Evolutionary conservation across 2,113 vertebrate species (phyloP), one percentile per base, ranked within the genome.

Genomic region (Lonchura striata): DNA sequence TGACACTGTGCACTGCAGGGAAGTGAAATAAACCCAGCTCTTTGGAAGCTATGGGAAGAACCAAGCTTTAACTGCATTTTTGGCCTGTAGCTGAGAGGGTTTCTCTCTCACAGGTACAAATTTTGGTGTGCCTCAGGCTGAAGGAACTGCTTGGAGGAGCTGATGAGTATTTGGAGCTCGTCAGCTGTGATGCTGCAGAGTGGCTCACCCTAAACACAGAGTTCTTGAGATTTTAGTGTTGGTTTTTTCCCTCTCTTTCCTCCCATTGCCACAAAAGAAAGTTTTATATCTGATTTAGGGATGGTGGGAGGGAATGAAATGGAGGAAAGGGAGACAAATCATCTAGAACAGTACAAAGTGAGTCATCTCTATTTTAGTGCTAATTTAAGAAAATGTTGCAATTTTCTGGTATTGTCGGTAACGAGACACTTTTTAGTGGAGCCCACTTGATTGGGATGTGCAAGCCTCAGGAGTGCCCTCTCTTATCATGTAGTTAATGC

Each of bases 381-480:
- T 89, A 30, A 71, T 74, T 92, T 88, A 80, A 82, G 72, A 85
- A 87, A 91, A 94, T 66, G 60, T 89, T 74, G 41, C 80, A 77
- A 37, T 88, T 72, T 31, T 65, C 86, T 95, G 90, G 28, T 79
- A 44, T 83, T 63, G 41, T 49, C 54, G 57, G 68, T 83, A 56
- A 90, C 0, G 2, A 90, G 49, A 78, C 20, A 23, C 82, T 86
- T 81, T 92, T 63, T 33, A 71, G 69, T 82, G 77, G 83, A 81
- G 69, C 64, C 31, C 42, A 12, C 56, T 89, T 66, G 79, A 78
- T 1, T 71, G 24, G 46, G 77, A 52, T 88, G 61, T 72, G 50
- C 61, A 80, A 94, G 28, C 52, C 85, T 69, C 70, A 66, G 94
- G 79, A 91, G 75, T 49, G 24, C 64, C 81, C 19, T 54, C 46